These are phyloP conservation scores for Chaetorhynchus papuensis DNA, from an alignment of 2,113 vertebrate species.

Conservation along the genomic window DNA sequence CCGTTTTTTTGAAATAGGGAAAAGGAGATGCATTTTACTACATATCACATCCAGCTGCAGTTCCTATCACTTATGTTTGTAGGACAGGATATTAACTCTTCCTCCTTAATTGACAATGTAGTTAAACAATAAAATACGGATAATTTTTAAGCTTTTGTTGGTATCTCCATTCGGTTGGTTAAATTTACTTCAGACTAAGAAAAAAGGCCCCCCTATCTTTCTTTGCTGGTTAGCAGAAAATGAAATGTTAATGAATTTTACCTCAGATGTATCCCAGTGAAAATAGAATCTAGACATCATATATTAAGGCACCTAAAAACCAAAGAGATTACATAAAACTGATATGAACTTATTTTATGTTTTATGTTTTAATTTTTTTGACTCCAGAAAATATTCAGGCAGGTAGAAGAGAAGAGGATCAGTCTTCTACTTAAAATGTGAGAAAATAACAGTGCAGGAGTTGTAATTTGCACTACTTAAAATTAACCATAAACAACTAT, in stretches of 20 bases:
- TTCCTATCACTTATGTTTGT: not conserved
- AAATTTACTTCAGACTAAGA: not conserved
- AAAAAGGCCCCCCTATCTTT: accelerated
- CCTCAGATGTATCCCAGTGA: not conserved
- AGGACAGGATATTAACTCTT: not conserved
- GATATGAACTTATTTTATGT: not conserved
- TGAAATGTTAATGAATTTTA: not conserved
- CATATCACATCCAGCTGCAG: not conserved
- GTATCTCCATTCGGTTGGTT: not conserved
- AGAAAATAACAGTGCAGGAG: not conserved
- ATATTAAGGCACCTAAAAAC: not conserved
- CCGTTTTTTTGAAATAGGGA: not conserved
- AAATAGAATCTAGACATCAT: not conserved
- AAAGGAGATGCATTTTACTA: not conserved
- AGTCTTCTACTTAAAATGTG: not conserved
- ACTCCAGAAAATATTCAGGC: not conserved
- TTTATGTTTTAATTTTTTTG: not conserved
- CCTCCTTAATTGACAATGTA: not conserved
- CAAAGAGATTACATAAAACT: not conserved
- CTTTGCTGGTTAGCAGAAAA: not conserved
- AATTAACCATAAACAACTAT: not conserved
- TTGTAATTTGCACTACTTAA: not conserved
- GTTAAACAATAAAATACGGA: not conserved
- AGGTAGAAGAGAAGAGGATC: not conserved
- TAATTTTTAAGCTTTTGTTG: not conserved